Percentiles rank a stretch among this genome's conserved stretches.
Conservation (phyloP, 2,888 invertebrate genomes). For the Hirtodrosophila alboralis region DNA sequence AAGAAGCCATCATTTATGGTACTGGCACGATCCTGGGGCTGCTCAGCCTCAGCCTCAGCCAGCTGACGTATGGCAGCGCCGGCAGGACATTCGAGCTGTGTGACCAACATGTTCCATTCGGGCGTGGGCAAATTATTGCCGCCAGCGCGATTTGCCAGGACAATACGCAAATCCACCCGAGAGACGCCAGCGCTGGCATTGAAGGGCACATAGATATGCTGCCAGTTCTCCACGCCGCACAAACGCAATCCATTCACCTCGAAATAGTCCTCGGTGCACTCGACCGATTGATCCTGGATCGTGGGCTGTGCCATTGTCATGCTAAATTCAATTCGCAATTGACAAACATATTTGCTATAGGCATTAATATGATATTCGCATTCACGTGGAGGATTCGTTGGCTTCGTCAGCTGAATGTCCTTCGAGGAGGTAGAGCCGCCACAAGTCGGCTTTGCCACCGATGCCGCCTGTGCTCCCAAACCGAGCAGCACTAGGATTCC, state of each 20-base stretch:
- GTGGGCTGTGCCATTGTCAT: conserved; percentile 76
- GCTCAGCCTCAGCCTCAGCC: not conserved
- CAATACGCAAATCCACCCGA: conserved; percentile 40
- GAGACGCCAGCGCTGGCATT: conserved; percentile 70
- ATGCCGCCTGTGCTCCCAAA: conserved; percentile 43
- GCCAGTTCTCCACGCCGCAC: conserved; percentile 87
- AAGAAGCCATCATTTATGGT: conserved; percentile 64
- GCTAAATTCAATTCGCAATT: conserved; percentile 74
- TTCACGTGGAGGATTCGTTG: conserved; percentile 60
- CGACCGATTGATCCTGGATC: conserved; percentile 50
- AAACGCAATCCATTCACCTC: conserved; percentile 76
- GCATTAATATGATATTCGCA: conserved; percentile 64
- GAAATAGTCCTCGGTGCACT: conserved; percentile 68
- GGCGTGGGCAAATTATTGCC: conserved; percentile 40
- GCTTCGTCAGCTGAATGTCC: conserved; percentile 63
- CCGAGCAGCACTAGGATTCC: conserved; percentile 25
- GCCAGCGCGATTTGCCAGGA: conserved; percentile 56
- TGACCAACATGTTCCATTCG: conserved; percentile 64
- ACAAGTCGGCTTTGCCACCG: conserved; percentile 66
- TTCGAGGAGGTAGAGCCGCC: conserved; percentile 71
- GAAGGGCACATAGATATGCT: conserved; percentile 84
- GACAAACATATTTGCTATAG: conserved; percentile 71
- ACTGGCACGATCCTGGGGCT: conserved; percentile 23
- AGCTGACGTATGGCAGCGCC: conserved; percentile 65
- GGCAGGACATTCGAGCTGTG: conserved; percentile 74